Evolutionary conservation across 2,888 invertebrate species (phyloP).

Genomic region (Chloromyia formosa): DNA sequence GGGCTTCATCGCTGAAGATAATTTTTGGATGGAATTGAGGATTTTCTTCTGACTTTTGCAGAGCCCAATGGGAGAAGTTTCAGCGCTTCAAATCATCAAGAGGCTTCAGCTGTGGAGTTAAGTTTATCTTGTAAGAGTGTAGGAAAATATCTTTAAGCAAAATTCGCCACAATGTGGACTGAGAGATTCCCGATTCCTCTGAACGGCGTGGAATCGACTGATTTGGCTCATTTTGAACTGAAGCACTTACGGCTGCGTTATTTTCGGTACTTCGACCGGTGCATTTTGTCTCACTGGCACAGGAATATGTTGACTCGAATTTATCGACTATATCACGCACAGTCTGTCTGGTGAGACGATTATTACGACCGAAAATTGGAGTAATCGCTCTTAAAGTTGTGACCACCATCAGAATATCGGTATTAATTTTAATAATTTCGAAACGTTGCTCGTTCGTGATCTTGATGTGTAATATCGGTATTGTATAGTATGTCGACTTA

Average conservation of each 20-base stretch:
- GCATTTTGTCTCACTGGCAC: slow-evolving; percentile 42
- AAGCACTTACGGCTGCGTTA: slow-evolving; percentile 45
- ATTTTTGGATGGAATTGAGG: no score
- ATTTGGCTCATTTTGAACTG: slow-evolving; percentile 42
- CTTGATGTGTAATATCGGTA: no score
- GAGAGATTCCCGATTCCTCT: slow-evolving; percentile 40
- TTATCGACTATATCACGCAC: slow-evolving; percentile 9
- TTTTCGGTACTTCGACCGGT: slow-evolving; percentile 46
- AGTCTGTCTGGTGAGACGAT: slow-evolving; percentile 14
- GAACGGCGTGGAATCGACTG: slow-evolving; percentile 45
- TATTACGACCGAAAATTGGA: slow-evolving; percentile 11
- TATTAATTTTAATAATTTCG: no score
- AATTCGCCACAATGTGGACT: slow-evolving; percentile 32
- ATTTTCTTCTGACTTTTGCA: background rate
- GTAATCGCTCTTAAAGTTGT: slow-evolving; percentile 3
- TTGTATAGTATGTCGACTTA: no score
- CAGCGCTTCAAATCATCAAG: slow-evolving; percentile 26
- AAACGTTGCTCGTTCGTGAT: no score
- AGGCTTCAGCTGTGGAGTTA: slow-evolving; percentile 30
- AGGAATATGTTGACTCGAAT: slow-evolving; percentile 24
- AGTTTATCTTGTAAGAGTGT: slow-evolving; percentile 37
- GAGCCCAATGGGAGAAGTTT: slow-evolving; percentile 34
- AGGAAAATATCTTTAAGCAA: slow-evolving; percentile 16
- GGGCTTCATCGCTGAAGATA: no score
- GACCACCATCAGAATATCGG: no score